Evolutionary conservation across 2,888 invertebrate genomes (phyloP).

Genomic region (Dryococelus australis): DNA sequence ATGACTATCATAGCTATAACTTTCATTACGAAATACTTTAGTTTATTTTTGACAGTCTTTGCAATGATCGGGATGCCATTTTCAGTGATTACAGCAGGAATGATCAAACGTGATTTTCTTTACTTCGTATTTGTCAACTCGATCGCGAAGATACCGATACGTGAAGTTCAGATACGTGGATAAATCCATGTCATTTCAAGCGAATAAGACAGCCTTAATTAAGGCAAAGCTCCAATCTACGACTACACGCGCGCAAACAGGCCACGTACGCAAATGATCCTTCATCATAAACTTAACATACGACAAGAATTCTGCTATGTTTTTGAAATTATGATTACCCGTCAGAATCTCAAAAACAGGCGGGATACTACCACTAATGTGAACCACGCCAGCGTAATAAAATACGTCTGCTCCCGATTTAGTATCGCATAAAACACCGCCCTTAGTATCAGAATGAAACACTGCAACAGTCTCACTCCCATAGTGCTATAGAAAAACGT

Average conservation of each 20-base stretch:
- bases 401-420: not conserved
- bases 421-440: not conserved
- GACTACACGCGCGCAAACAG: not conserved
- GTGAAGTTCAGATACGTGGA: not conserved
- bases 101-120: not conserved
- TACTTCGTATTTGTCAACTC: not conserved
- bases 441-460: not conserved
- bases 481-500: not conserved
- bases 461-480: not conserved
- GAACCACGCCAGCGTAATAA: not conserved
- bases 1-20: not conserved
- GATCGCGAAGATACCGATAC: not conserved
- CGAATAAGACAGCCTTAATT: not conserved
- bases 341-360: not conserved
- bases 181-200: not conserved
- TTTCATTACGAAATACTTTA: not conserved
- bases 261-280: not conserved
- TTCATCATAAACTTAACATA: not conserved
- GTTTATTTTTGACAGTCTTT: not conserved
- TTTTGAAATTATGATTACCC: not conserved
- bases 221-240: not conserved
- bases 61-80: not conserved
- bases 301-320: not conserved
- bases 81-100: not conserved
- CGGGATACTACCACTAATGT: not conserved